Conservation (phyloP, 2,797 vertebrate genomes). For the Clarias pachynema region DNA sequence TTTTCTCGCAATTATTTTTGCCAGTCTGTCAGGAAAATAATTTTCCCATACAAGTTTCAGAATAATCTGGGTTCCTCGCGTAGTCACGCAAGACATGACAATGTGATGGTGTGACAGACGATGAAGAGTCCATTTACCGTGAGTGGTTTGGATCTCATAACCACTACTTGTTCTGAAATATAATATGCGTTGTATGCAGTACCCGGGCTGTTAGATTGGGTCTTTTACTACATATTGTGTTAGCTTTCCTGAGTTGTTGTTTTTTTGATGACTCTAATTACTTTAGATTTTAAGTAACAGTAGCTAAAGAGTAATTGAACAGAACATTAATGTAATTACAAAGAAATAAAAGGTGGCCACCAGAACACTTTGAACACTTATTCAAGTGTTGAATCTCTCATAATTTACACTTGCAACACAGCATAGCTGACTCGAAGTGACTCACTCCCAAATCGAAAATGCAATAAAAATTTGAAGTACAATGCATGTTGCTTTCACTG, state of each 20-base stretch:
- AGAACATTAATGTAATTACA: not conserved
- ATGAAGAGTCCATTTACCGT: not conserved
- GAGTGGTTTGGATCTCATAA: not conserved
- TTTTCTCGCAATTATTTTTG: not conserved
- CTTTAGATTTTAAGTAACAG: not conserved
- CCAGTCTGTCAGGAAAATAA: not conserved
- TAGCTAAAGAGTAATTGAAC: not conserved
- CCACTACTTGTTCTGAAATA: not conserved
- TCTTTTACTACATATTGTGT: not conserved
- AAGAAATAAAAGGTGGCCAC: not conserved
- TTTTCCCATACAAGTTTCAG: not conserved
- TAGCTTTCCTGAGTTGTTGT: not conserved
- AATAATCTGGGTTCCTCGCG: not conserved
- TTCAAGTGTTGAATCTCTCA: too few relatives aligned
- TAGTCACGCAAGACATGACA: not conserved
- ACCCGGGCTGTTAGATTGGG: not conserved
- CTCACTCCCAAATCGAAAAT: too few relatives aligned
- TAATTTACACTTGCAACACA: too few relatives aligned
- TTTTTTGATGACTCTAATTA: not conserved
- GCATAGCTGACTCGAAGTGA: too few relatives aligned
- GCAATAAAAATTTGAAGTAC: too few relatives aligned
- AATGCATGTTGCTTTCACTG: too few relatives aligned
- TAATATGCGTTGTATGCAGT: not conserved
- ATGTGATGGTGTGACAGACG: not conserved
- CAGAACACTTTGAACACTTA: not conserved